Percentiles rank a stretch among this genome's conserved stretches.
Evolutionary conservation across 2,113 vertebrate genomes (phyloP).

Genomic region (Coryphaenoides rupestris): DNA sequence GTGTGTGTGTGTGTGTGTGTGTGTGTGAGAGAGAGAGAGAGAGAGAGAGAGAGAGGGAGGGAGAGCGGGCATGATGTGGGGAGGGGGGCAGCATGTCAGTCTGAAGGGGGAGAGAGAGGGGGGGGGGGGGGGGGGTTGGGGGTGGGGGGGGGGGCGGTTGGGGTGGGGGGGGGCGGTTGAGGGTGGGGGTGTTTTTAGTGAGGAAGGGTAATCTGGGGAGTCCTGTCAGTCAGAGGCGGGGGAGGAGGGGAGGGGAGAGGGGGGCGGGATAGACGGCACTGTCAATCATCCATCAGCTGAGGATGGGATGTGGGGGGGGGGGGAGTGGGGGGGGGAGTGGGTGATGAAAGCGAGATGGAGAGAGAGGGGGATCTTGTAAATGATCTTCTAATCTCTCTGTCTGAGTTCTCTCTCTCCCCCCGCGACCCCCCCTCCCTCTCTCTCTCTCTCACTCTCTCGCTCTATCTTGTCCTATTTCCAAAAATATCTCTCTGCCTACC

Average conservation of each 20-base stretch:
- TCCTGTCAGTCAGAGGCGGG: slow-evolving; percentile 67
- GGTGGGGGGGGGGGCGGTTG: not conserved
- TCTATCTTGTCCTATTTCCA: slow-evolving; percentile 62
- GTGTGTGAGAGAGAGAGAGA: too few species aligned
- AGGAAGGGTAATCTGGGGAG: slow-evolving; percentile 62
- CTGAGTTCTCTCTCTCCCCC: slow-evolving; percentile 36
- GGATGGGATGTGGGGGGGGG: slow-evolving; percentile 14
- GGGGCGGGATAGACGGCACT: slow-evolving; percentile 37
- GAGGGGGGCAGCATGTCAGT: too few species aligned
- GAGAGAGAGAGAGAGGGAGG: not conserved
- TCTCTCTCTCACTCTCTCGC: slow-evolving; percentile 11
- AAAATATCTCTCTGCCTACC: slow-evolving; percentile 68
- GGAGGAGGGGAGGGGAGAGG: slow-evolving; percentile 14
- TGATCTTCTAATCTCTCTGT: slow-evolving; percentile 60
- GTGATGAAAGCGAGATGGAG: slow-evolving; percentile 46
- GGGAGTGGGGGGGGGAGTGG: slow-evolving; percentile 28
- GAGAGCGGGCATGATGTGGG: not conserved
- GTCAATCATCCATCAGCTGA: slow-evolving; percentile 56
- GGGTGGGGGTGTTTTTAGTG: slow-evolving; percentile 58
- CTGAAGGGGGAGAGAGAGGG: too few species aligned
- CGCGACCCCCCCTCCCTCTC: slow-evolving; percentile 28
- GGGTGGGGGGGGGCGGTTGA: slow-evolving; percentile 25
- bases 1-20: too few species aligned
- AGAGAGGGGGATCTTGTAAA: slow-evolving; percentile 57
- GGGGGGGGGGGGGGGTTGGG: not conserved